phyloP scores from a whole-genome alignment of 2,113 vertebrate genomes.

The Chlorodrepanis virens region DNA sequence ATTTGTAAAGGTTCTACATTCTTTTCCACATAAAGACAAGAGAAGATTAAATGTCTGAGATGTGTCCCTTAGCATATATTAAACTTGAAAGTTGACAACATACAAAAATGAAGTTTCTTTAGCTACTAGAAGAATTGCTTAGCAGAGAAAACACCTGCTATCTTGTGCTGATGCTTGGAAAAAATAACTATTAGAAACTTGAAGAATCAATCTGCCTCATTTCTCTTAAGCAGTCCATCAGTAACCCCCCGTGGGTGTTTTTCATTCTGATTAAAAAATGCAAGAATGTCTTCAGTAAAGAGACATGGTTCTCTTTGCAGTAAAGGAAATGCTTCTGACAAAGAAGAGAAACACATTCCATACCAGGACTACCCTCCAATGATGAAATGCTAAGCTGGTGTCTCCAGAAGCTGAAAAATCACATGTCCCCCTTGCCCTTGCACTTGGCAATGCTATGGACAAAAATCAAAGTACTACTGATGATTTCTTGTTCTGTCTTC shows the following conservation, averaged over 20 bases:
- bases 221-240: background rate
- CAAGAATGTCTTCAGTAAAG: background rate
- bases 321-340: background rate
- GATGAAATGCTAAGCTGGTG: background rate
- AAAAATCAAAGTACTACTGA: background rate
- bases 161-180: background rate
- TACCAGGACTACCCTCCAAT: background rate
- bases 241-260: rapidly evolving
- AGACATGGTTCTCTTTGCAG: background rate
- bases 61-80: background rate
- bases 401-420: background rate
- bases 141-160: background rate
- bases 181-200: background rate
- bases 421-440: background rate
- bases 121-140: background rate
- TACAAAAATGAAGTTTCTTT: background rate
- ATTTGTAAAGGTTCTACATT: background rate
- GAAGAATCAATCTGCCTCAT: background rate
- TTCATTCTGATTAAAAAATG: background rate
- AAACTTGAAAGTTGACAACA: background rate
- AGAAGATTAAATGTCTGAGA: background rate
- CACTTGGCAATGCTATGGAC: background rate
- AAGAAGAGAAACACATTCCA: background rate
- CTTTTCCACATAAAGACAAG: background rate
- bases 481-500: background rate